phyloP scores from a whole-genome alignment of 1,140 invertebrate genomes.

The Drosophila kepulauana region DNA sequence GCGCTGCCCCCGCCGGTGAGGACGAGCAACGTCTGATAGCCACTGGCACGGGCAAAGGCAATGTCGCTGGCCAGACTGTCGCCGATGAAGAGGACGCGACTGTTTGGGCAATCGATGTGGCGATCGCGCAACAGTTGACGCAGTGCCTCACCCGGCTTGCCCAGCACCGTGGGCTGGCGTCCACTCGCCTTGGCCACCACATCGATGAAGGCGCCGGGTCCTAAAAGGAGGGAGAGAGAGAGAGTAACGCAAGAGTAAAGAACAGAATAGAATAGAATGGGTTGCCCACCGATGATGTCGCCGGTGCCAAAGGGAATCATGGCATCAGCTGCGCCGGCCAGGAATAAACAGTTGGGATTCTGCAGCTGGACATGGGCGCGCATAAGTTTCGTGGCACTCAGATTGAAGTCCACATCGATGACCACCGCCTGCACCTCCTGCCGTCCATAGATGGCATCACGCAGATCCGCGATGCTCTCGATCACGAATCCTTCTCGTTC shows the following conservation, averaged over 20 bases:
- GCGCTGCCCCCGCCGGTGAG: conserved; percentile 85
- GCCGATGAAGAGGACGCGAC: conserved; percentile 87
- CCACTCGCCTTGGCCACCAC: conserved; percentile 85
- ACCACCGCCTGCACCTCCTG: conserved; percentile 86
- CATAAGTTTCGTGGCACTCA: conserved; percentile 85
- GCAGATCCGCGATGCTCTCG: conserved; percentile 74
- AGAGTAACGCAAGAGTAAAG: too few species aligned
- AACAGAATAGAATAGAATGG: too few species aligned
- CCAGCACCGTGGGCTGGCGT: conserved; percentile 85
- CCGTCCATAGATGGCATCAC: conserved; percentile 82
- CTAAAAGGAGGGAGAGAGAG: conserved; percentile 60
- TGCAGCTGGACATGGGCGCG: conserved; percentile 85
- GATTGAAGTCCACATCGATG: conserved; percentile 86
- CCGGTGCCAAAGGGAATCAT: conserved; percentile 84
- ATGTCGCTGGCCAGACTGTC: conserved; percentile 87
- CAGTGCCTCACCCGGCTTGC: conserved; percentile 86
- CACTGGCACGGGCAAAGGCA: conserved; percentile 86
- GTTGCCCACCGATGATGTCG: conserved; percentile 61
- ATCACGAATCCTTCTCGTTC: conserved; percentile 80
- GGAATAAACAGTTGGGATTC: conserved; percentile 85
- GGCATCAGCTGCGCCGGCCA: conserved; percentile 86
- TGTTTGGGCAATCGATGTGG: conserved; percentile 85
- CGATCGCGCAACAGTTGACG: conserved; percentile 80
- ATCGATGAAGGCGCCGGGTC: conserved; percentile 86
- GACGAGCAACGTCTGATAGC: conserved; percentile 87